Percentiles rank a stretch among this genome's conserved stretches.
Conservation (phyloP, 2,888 invertebrate genomes). For the Halictus quadricinctus region DNA sequence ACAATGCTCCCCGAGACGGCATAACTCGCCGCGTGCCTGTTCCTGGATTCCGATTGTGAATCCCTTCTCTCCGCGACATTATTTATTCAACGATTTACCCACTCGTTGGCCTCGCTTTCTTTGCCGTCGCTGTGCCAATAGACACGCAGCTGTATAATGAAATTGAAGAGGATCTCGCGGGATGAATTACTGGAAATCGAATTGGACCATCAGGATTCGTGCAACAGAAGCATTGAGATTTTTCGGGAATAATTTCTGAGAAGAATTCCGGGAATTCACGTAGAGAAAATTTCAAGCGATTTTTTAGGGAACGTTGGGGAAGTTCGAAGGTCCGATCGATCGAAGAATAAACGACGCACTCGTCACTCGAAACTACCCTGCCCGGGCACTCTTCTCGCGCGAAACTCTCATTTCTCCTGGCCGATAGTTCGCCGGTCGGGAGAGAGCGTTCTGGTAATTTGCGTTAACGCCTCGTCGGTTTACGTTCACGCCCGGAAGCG, state of each 20-base stretch:
- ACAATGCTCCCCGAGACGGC: not conserved
- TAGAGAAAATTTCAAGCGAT: no score
- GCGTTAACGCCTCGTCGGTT: conserved; percentile 58
- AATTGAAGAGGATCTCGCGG: not conserved
- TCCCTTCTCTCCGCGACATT: not conserved
- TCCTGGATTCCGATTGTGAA: not conserved
- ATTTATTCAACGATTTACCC: not conserved
- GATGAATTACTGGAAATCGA: not conserved
- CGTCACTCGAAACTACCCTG: conserved; percentile 11
- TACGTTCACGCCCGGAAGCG: conserved; percentile 33
- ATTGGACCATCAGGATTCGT: not conserved
- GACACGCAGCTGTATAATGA: not conserved
- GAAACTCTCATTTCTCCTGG: conserved; percentile 26
- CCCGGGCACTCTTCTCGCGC: conserved; percentile 3
- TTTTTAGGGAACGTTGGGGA: not conserved
- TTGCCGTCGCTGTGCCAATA: not conserved
- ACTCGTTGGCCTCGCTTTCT: not conserved
- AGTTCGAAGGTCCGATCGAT: conserved; percentile 1
- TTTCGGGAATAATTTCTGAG: no score
- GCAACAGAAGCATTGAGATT: not conserved
- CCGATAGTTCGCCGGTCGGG: conserved; percentile 12
- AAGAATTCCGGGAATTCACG: no score
- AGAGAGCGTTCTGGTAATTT: conserved; percentile 57
- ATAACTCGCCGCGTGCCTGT: not conserved
- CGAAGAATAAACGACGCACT: conserved; percentile 9